Evolutionary conservation across 30 jellyfish, hydroid and myxozoan species (phyloP).

Genomic region (Aurelia aurita): DNA sequence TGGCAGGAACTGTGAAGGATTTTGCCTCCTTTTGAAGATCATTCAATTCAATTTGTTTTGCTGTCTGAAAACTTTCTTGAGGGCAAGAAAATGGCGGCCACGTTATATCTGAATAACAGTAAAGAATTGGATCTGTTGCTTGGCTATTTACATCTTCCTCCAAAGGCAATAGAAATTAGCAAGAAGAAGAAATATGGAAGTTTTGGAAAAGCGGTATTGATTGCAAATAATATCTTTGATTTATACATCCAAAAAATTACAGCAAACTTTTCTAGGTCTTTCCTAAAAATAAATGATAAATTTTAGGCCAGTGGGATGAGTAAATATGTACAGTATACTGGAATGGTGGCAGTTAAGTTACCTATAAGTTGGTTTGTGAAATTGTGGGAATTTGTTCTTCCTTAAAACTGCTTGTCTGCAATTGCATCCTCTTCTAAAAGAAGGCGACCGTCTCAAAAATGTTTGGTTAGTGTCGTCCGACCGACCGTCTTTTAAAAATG

Average conservation of each 20-base stretch:
- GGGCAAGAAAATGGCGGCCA: conserved; percentile 59
- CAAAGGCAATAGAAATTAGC: conserved; percentile 58
- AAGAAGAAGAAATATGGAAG: conserved; percentile 37
- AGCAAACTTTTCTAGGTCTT: not conserved
- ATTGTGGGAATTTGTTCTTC: no score
- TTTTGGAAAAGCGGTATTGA: conserved; percentile 8
- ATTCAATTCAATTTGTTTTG: not conserved
- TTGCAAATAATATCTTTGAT: not conserved
- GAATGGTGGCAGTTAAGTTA: no score
- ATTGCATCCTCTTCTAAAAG: no score
- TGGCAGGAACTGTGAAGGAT: not conserved
- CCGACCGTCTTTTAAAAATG: no score
- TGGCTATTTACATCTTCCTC: conserved; percentile 54
- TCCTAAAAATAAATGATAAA: no score
- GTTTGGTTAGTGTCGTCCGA: no score
- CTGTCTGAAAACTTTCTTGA: not conserved
- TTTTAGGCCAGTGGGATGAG: no score
- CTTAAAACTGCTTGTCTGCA: no score
- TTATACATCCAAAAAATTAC: not conserved
- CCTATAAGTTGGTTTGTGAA: no score
- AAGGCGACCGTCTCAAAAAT: no score
- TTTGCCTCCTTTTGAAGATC: not conserved
- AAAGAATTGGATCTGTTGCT: conserved; percentile 49
- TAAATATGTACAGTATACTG: no score
- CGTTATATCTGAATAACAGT: conserved; percentile 34